Evolutionary conservation across 2,113 vertebrate genomes (phyloP).

Genomic region (Mugil cephalus): DNA sequence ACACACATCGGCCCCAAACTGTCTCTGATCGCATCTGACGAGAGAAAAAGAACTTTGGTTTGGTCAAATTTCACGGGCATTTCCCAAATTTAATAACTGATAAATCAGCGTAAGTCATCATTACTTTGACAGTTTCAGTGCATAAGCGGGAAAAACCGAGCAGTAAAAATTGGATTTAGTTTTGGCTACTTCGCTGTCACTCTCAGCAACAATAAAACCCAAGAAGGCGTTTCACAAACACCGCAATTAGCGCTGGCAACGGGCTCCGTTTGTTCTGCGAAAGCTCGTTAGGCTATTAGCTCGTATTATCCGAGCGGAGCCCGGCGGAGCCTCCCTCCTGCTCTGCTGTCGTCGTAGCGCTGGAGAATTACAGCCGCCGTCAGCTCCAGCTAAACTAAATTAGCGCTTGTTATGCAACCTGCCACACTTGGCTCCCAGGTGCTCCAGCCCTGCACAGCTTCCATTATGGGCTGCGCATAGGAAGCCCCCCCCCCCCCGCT

Average conservation of each 20-base stretch:
- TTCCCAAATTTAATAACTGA: background rate
- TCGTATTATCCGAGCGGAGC: constrained; percentile 57
- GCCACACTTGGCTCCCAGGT: constrained; percentile 62
- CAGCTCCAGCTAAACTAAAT: constrained; percentile 76
- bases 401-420: constrained; percentile 79
- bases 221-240: constrained; percentile 18
- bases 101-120: too few relatives aligned
- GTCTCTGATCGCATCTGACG: background rate
- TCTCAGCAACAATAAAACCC: background rate
- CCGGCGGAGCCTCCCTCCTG: constrained; percentile 50
- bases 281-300: constrained; percentile 74
- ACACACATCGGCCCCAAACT: constrained; percentile 1
- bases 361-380: constrained; percentile 70
- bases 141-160: background rate
- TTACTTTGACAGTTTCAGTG: too few relatives aligned
- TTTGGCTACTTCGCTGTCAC: background rate
- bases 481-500: constrained; percentile 3
- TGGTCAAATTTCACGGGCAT: background rate
- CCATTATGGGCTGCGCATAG: constrained; percentile 22
- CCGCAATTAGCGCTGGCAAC: constrained; percentile 33
- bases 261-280: constrained; percentile 40
- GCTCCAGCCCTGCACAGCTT: constrained; percentile 44
- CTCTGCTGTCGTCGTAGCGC: constrained; percentile 65
- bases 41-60: background rate
- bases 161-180: background rate